Evolutionary conservation across 2,113 vertebrate species (phyloP), one percentile per base, ranked within the genome.

Genomic region (Nycticebus coucang): DNA sequence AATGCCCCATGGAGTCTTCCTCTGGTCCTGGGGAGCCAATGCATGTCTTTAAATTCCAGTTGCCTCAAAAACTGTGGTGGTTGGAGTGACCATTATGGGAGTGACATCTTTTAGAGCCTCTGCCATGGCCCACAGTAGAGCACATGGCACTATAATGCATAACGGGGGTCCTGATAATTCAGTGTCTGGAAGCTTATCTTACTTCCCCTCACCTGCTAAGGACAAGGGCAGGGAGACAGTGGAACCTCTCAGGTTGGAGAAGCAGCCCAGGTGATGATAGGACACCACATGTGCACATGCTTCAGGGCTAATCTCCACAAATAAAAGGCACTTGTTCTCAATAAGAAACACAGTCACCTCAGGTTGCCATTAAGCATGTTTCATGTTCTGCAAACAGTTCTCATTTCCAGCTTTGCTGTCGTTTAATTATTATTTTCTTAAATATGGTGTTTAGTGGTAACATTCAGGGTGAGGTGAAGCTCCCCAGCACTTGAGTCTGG

Each of bases 321-420:
- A 97, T 97, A 94, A 96, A 97, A 94, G 96, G 37, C 92, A 77
- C 71, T 77, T 96, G 62, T 95, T 95, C 66, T 87, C 57, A 88
- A 37, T 35, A 82, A 96, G 93, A 96, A 93, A 59, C 91, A 93
- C 55, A 66, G 80, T 90, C 66, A 77, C 95, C 94, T 96, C 75
- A 86, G 97, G 60, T 83, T 89, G 83, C 85, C 96, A 85, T 90
- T 91, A 87, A 79, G 93, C 94, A 89, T 95, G 94, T 89, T 95
- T 79, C 96, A 55, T 60, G 18, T 95, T 96, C 74, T 91, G 50
- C 83, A 84, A 74, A 37, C 57, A 24, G 14, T 33, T 91, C 41
- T 88, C 37, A 24, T 4, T 96, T 81, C 22, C 80, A 55, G 21
- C 84, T 53, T 83, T 94, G 88, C 83, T 93, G 83, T 79, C 74